Base-by-base conservation (phyloP, 2,797 vertebrate species). In the Trichosurus vulpecula region DNA sequence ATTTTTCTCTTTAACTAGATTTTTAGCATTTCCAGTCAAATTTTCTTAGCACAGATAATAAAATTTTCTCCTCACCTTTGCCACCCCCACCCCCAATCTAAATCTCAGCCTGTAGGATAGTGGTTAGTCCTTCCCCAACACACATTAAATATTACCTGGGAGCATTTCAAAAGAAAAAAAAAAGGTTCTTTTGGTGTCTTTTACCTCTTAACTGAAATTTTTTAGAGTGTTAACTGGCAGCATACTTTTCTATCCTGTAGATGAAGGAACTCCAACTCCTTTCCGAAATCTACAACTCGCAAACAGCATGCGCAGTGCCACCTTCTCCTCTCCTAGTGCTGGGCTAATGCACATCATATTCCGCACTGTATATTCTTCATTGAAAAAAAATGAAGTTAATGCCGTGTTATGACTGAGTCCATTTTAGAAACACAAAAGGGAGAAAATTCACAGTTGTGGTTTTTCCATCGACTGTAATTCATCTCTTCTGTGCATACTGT, bases 241-340 rank as follows among this genome's bases (percentile, higher is more conserved):
- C 11, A 47, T 41, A 19, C 12, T 41, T 94, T 93, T 52, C 54
- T 30, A 6, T 92, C 53, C 57, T 25, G 6, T 30, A 1, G 22
- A n/a, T 51, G 4, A 2, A 52, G 0, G 31, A 87, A 19, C 1
- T 16, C 41, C 2, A n/a, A 51, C 13, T 0, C 0, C 27, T 57
- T 58, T n/a, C 54, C 54, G 9, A 29, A 92, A 31, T 4, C 51
- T 31, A 41, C 25, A 16, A 35, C 51, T 52, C 19, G 29, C 6
- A 4, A 89, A 9, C 22, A 55, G 4, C 52, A 35, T 41, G 19
- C 29, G 35, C 10, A 0, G 11, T 19, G 13, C 31, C 25, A 9
- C n/a, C 27, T 30, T 35, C 53, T 41, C 52, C 51, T 93, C 81
- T 53, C 19, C 91, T 81, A 56, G 54, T 19, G 2, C 66, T 51